A percentile compares a stretch with the other conserved stretches of the same genome.
Evolutionary conservation across 92 coral and sea anemone species (phyloP).

Genomic region (Palythoa heliodiscus): DNA sequence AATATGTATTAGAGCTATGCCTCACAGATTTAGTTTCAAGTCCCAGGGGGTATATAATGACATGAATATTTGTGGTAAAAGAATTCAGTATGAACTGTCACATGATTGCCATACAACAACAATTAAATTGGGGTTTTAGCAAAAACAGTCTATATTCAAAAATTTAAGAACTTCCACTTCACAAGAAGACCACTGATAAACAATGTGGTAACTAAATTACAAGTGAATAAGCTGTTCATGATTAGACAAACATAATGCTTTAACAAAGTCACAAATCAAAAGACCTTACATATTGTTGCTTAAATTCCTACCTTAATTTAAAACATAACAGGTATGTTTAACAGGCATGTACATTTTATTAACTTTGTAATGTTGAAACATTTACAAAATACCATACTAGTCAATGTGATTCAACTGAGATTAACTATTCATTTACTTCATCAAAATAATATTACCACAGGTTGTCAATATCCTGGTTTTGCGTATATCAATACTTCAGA

Average conservation of each 20-base stretch:
- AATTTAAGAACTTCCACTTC: no score
- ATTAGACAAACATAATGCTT: not conserved
- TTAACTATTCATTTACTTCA: not conserved
- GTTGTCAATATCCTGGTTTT: not conserved
- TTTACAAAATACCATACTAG: not conserved
- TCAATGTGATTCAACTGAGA: not conserved
- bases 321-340: slow-evolving; percentile 15
- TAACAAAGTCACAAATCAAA: not conserved
- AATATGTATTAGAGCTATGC: no score
- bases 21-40: no score
- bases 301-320: slow-evolving; percentile 1
- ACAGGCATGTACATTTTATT: not conserved
- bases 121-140: no score
- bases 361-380: not conserved
- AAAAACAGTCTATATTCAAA: no score
- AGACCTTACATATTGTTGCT: not conserved
- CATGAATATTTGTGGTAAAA: no score
- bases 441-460: not conserved
- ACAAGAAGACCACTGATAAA: no score
- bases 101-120: no score
- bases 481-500: not conserved
- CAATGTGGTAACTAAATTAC: no score
- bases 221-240: not conserved
- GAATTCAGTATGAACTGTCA: no score
- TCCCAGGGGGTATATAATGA: no score